These are phyloP conservation scores for Aethes cnicana DNA, from an alignment of 2,888 invertebrate species.

Conservation along the genomic window DNA sequence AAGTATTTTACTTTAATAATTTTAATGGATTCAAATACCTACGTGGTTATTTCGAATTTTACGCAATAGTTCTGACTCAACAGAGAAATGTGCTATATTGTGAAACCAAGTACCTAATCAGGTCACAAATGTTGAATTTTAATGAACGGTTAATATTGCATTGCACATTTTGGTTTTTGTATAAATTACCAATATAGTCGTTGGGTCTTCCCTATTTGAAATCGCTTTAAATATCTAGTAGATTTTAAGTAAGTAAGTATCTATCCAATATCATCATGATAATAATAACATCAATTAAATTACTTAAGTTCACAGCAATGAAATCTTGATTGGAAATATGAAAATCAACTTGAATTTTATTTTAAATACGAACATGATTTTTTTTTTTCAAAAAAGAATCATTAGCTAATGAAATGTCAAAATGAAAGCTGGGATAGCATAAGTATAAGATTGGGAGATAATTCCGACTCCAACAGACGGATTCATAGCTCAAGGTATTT, in stretches of 20 bases:
- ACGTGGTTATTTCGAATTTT: constrained; percentile 4
- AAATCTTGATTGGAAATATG: too few relatives aligned
- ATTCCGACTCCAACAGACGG: constrained; percentile 36
- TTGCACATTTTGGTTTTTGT: constrained; percentile 15
- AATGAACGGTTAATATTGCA: constrained; percentile 9
- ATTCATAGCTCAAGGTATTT: constrained; percentile 36
- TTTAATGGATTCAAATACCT: constrained; percentile 4
- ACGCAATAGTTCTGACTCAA: constrained; percentile 3
- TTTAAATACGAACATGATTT: too few relatives aligned
- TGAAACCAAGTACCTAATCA: constrained; percentile 10
- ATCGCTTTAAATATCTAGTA: too few relatives aligned
- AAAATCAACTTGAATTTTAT: too few relatives aligned
- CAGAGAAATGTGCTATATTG: background rate
- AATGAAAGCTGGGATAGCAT: too few relatives aligned
- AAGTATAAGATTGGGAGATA: constrained; percentile 53
- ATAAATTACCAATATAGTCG: background rate
- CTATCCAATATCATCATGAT: too few relatives aligned
- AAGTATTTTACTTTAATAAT: background rate
- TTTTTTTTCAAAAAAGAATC: too few relatives aligned
- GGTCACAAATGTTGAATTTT: constrained; percentile 14
- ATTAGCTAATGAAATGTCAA: too few relatives aligned
- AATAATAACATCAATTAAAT: too few relatives aligned
- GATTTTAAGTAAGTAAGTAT: too few relatives aligned
- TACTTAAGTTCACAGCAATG: too few relatives aligned
- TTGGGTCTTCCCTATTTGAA: too few relatives aligned